Percentiles rank a stretch among this genome's conserved stretches.
Evolutionary conservation across 2,113 vertebrate genomes (phyloP).

Genomic region (Cyanistes caeruleus): DNA sequence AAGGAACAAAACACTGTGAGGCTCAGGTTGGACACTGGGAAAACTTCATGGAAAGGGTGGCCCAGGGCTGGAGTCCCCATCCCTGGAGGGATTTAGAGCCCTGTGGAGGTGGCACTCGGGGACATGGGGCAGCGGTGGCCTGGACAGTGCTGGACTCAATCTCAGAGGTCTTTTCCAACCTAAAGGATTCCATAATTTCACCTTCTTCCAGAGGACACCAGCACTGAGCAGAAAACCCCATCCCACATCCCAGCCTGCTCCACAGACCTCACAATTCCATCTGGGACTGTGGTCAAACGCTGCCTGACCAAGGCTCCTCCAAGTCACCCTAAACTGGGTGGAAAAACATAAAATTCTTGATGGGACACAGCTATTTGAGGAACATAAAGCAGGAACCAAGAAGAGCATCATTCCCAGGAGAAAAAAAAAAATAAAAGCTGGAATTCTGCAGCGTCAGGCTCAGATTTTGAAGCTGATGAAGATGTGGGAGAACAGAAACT

Average conservation of each 20-base stretch:
- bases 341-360: neutral
- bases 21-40: neutral
- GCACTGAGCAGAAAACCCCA: neutral
- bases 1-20: neutral
- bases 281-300: fast-evolving
- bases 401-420: neutral
- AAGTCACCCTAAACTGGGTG: neutral
- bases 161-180: neutral
- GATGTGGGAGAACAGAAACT: neutral
- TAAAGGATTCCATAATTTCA: neutral
- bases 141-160: neutral
- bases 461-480: neutral
- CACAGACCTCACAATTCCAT: neutral
- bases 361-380: fast-evolving
- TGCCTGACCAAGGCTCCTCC: too few relatives aligned
- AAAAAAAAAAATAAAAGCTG: neutral
- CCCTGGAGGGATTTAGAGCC: neutral
- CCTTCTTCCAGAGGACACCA: neutral
- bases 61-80: neutral
- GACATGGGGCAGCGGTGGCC: neutral
- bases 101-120: neutral
- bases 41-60: neutral
- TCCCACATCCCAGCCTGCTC: neutral
- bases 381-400: neutral
- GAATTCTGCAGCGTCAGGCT: neutral